Conservation (phyloP, 30 jellyfish, hydroid and myxozoan species). For the Chrysaora quinquecirrha region DNA sequence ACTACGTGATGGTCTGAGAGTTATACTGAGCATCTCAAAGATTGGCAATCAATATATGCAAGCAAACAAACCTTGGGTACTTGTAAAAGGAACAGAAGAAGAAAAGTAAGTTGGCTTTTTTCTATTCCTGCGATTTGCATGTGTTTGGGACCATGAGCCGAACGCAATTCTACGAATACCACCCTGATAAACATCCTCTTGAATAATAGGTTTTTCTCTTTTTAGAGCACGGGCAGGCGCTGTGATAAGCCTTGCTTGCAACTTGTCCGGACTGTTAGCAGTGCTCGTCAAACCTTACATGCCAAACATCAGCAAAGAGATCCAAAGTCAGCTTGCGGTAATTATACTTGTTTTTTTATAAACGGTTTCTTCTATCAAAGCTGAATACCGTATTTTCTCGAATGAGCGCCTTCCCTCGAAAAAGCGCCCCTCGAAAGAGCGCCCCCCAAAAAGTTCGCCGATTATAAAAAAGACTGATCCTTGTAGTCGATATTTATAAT, state of each 20-base stretch:
- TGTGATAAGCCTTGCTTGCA: constrained; percentile 90
- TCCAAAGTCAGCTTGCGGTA: constrained; percentile 73
- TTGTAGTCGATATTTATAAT: too few species aligned
- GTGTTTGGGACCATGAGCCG: too few species aligned
- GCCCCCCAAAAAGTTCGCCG: too few species aligned
- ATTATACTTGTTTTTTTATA: background rate
- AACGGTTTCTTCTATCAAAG: background rate
- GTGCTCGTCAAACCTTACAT: constrained; percentile 88
- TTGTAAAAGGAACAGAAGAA: constrained; percentile 85
- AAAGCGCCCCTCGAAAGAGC: too few species aligned
- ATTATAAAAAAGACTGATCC: too few species aligned
- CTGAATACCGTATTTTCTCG: too few species aligned
- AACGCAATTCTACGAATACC: background rate
- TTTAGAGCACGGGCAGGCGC: constrained; percentile 95
- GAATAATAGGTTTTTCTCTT: background rate
- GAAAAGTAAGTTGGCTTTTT: constrained; percentile 72
- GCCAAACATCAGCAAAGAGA: constrained; percentile 87
- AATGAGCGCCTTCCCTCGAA: too few species aligned
- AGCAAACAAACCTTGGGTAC: constrained; percentile 92
- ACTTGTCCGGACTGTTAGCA: constrained; percentile 79
- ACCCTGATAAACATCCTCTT: background rate
- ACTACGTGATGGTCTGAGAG: constrained; percentile 83
- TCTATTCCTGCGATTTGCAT: too few species aligned
- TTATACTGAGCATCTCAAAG: constrained; percentile 73
- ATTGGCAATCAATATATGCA: constrained; percentile 97